Evolutionary conservation across 1,140 invertebrate genomes (phyloP), one percentile per base, ranked within the genome.

Genomic region (Lordiphosa stackelbergi): DNA sequence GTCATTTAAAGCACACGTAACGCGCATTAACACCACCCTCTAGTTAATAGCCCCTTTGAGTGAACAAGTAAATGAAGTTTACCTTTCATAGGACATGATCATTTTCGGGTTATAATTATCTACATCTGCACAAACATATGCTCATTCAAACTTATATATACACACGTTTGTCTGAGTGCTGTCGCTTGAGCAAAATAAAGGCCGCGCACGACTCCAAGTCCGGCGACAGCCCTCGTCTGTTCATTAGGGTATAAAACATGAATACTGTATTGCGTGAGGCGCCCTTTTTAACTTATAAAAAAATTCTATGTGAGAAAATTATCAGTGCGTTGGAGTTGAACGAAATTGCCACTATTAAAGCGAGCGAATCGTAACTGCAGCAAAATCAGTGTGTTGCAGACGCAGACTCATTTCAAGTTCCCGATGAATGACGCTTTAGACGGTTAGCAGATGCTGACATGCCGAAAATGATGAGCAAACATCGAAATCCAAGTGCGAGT

Each of bases 291-390:
- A 53, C 55, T 61, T 64, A 78, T 85, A 60, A 61, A 71, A 69
- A 19, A 68, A 65, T 78, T 71, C 66, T 71, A 85, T 85, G 83
- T 85, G 75, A 83, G 75, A 83, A 85, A 78, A 85, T 85, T 83
- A 85, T 83, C 81, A 83, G 68, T 85, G 83, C 83, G 83, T 85
- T 83, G 83, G 83, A 85, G 83, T 85, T 70, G 69, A 84, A 64
- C 73, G 61, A 83, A 85, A 85, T 83, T 78, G 77, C 62, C 63
- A 81, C 70, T 71, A 75, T 83, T 84, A 85, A 85, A 72, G 59
- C 61, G 59, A 70, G 72, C 69, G 73, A 69, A 69, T 75, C 79
- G 63, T 68, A 64, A 63, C 61, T 62, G 70, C 51, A 60, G 52
- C 52, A 46, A 38, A 56, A 42, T 64, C 58, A 45, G 42, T 36